Evolutionary conservation across 2,113 vertebrate species (phyloP).

Genomic region (Lichenostomus cassidix): DNA sequence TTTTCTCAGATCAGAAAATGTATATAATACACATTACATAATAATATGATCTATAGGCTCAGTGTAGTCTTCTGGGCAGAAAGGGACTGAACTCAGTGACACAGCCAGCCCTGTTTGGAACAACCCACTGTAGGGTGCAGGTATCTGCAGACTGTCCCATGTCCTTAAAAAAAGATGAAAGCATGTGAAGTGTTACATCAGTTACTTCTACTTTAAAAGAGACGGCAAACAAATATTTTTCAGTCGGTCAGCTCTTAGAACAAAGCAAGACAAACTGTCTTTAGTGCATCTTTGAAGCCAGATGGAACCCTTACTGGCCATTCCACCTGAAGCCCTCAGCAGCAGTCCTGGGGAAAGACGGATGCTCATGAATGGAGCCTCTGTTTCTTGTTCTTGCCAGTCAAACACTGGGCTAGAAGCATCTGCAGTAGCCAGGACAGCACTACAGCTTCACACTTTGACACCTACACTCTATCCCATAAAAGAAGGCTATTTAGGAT

Average conservation of each 20-base stretch:
- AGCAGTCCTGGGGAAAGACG: fast-evolving
- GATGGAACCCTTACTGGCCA: fast-evolving
- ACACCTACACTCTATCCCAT: not conserved
- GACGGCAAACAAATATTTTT: not conserved
- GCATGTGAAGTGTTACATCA: not conserved
- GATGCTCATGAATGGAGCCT: fast-evolving
- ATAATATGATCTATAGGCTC: not conserved
- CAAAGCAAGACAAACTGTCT: not conserved
- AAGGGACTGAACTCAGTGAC: not conserved
- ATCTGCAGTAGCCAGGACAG: not conserved
- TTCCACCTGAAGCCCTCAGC: not conserved
- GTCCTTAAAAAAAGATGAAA: not conserved
- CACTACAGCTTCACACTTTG: not conserved
- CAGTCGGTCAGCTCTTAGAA: not conserved
- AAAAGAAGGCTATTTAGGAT: not conserved
- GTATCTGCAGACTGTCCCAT: not conserved
- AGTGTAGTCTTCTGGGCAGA: not conserved
- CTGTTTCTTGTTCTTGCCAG: not conserved
- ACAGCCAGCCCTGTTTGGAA: not conserved
- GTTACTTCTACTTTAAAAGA: not conserved
- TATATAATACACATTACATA: too few relatives aligned
- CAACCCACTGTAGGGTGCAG: fast-evolving
- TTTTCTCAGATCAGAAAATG: not conserved
- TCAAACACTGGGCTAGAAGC: not conserved
- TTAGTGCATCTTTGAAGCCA: not conserved